phyloP scores from a whole-genome alignment of 23 tunicate genomes.

The Styela clava region DNA sequence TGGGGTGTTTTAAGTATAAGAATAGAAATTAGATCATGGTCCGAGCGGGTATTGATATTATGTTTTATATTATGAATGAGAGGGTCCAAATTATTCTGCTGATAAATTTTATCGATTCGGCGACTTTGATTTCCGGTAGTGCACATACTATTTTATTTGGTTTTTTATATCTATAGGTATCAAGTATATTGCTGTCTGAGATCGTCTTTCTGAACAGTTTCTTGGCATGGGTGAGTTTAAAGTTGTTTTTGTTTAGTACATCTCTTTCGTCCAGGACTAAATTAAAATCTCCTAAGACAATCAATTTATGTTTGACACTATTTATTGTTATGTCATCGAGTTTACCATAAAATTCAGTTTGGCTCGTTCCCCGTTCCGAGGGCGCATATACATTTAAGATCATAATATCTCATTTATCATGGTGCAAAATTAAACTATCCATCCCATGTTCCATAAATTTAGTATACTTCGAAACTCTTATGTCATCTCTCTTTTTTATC shows the following conservation, averaged over 20 bases:
- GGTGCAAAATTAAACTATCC: neutral
- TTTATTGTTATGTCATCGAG: neutral
- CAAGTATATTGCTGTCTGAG: neutral
- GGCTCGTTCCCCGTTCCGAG: neutral
- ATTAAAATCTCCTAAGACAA: neutral
- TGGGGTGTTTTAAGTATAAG: neutral
- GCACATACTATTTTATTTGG: slow-evolving; percentile 7
- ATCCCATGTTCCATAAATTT: neutral
- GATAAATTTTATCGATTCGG: slow-evolving; percentile 22
- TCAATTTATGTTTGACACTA: neutral
- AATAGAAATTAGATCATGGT: neutral
- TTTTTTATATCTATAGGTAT: neutral
- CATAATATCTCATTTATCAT: neutral
- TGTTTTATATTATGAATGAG: neutral
- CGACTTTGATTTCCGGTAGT: neutral
- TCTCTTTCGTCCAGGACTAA: neutral
- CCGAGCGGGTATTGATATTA: too few relatives aligned
- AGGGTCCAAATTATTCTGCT: neutral
- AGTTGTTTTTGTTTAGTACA: neutral
- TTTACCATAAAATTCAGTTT: neutral
- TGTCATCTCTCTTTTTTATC: neutral
- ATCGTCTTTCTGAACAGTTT: neutral
- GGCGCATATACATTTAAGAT: neutral
- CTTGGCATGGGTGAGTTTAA: neutral
- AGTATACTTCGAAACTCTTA: neutral